Base-by-base conservation (phyloP, 2,888 invertebrate species). In the Charanyca ferruginea region DNA sequence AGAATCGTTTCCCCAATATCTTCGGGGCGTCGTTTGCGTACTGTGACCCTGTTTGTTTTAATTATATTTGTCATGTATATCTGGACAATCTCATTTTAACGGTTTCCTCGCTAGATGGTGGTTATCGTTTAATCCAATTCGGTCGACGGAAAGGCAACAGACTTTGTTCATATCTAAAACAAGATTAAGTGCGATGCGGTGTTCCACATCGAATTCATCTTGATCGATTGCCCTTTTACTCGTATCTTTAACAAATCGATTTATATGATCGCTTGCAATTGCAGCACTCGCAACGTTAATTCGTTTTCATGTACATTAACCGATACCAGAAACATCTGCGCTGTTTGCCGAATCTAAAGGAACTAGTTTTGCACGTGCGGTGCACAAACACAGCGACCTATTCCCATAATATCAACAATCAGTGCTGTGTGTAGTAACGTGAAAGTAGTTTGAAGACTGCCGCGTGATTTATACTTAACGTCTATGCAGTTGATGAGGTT, bases 211-310 rank as follows among this genome's bases (percentile, higher is more conserved):
- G 80, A 84, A 85, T 87, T 80, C 83, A 81, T 85, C 80, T 85
- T 91, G 90, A 91, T 90, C 87, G 89, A 89, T 89, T 79, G 84
- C 86, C 85, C 86, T 88, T 90, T 89, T 88, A 88, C 85, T 84
- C 69, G 77, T 87, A 87, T 87, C 85, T 86, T 86, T 85, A 88
- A 90, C 89, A 87, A 89, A 91, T 91, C 90, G 89, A 89, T 91
- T 88, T 85, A 84, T 87, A 80, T 83, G 85, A 85, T 86, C 84
- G 83, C 84, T 83, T 86, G 87, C 88, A 87, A 84, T 86, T 87
- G 89, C 87, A 86, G 81, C 83, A 85, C 83, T 88, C 77, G 80
- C 75, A 73, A 81, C 84, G 78, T 79, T 80, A 69, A 82, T 83
- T 77, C 54, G 83, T 85, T 89, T 83, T 83, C 78, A 81, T 85